Conservation (phyloP, 2,113 vertebrate species). For the Perca fluviatilis region DNA sequence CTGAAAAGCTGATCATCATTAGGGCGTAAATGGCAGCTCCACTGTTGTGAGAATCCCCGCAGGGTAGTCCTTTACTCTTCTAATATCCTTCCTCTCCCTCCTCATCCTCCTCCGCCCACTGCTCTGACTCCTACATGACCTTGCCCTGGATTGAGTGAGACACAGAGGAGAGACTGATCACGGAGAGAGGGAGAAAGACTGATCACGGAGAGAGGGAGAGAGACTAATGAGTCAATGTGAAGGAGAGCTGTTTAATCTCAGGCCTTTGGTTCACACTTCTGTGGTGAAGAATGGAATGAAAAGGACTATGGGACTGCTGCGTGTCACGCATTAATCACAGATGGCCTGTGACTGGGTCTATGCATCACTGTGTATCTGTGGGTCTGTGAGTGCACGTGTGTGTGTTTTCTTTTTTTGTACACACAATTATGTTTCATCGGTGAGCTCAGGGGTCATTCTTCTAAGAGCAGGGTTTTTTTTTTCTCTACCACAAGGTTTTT, state of each 20-base stretch:
- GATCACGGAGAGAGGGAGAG: slow-evolving; percentile 41
- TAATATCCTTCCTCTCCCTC: slow-evolving; percentile 36
- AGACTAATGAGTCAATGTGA: slow-evolving; percentile 75
- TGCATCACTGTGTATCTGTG: slow-evolving; percentile 1
- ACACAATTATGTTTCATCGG: too few relatives aligned
- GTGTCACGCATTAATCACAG: slow-evolving; percentile 67
- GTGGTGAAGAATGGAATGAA: slow-evolving; percentile 64
- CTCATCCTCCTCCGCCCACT: slow-evolving; percentile 35
- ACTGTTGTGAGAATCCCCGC: slow-evolving; percentile 42
- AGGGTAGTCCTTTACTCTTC: slow-evolving; percentile 37
- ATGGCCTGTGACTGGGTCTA: neutral
- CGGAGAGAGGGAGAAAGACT: slow-evolving; percentile 25
- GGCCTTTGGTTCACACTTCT: slow-evolving; percentile 70
- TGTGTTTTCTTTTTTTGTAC: too few relatives aligned
- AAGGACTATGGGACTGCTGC: slow-evolving; percentile 33
- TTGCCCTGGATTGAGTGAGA: slow-evolving; percentile 70
- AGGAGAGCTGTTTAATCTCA: slow-evolving; percentile 72
- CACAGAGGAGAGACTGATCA: slow-evolving; percentile 53
- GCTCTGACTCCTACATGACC: slow-evolving; percentile 71
- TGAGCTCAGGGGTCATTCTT: slow-evolving; percentile 36
- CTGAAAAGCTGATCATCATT: slow-evolving; percentile 39
- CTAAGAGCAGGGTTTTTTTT: neutral
- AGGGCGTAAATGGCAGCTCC: slow-evolving; percentile 28
- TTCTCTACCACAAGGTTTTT: slow-evolving; percentile 43
- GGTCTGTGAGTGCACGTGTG: neutral